Conservation (phyloP, 2,797 vertebrate genomes). For the Danio albolineatus region DNA sequence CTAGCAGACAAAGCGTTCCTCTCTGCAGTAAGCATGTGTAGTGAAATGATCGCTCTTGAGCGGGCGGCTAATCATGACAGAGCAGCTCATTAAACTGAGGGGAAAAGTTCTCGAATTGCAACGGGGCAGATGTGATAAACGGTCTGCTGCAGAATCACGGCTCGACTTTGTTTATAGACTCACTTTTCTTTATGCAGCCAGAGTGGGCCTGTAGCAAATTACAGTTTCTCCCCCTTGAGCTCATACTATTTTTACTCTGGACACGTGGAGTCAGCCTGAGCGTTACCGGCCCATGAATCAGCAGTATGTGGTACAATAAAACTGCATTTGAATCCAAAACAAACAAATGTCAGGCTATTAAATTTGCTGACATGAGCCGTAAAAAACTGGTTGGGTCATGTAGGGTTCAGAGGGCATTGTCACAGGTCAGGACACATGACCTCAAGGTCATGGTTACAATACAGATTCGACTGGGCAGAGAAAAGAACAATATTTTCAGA, state of each 20-base stretch:
- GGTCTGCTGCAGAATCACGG: constrained; percentile 46
- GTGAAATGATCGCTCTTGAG: constrained; percentile 56
- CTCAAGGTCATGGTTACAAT: constrained; percentile 51
- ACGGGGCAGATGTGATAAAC: constrained; percentile 65
- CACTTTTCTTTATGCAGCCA: constrained; percentile 71
- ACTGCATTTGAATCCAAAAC: constrained; percentile 36
- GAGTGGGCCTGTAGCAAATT: constrained; percentile 69
- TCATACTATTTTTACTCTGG: constrained; percentile 74
- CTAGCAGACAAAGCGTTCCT: constrained; percentile 53
- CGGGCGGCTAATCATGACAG: constrained; percentile 66
- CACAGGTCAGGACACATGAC: constrained; percentile 47
- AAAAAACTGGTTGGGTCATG: constrained; percentile 32
- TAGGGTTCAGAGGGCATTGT: constrained; percentile 43
- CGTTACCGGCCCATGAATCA: constrained; percentile 70
- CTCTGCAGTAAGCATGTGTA: constrained; percentile 42
- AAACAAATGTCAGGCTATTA: constrained; percentile 24
- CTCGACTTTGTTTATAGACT: constrained; percentile 65
- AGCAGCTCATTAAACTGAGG: constrained; percentile 65
- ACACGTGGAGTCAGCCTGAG: constrained; percentile 69
- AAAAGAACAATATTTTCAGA: constrained; percentile 27
- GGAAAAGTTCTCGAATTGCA: constrained; percentile 53
- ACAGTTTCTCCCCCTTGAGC: constrained; percentile 53
- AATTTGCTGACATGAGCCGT: constrained; percentile 24
- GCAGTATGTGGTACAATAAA: constrained; percentile 57
- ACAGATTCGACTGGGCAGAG: constrained; percentile 30